Conservation (phyloP, 2,888 invertebrate genomes). For the Ligdia adustata region DNA sequence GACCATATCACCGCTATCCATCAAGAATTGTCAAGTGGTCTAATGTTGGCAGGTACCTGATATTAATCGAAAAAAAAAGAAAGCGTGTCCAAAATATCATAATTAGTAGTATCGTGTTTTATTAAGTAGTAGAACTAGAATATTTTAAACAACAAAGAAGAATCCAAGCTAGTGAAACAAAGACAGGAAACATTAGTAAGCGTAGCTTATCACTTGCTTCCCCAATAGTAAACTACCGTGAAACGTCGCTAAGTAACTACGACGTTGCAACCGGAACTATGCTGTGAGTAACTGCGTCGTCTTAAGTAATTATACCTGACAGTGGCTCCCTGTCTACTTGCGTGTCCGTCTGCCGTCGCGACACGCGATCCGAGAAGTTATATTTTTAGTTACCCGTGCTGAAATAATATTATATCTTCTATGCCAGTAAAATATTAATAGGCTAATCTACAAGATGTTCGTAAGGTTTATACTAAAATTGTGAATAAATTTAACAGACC, state of each 20-base stretch:
- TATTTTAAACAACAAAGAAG: no score
- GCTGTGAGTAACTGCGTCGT: not conserved
- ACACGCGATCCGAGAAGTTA: slow-evolving; percentile 61
- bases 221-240: not conserved
- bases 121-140: no score
- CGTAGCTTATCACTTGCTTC: not conserved
- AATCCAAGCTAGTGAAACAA: no score
- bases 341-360: slow-evolving; percentile 52
- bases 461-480: no score
- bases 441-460: slow-evolving; percentile 48
- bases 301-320: slow-evolving; percentile 14
- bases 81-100: no score
- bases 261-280: slow-evolving; percentile 2
- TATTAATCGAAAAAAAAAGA: no score
- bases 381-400: slow-evolving; percentile 52
- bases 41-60: no score
- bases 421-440: slow-evolving; percentile 53
- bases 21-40: no score
- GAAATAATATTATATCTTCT: slow-evolving; percentile 43
- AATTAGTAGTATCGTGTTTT: no score
- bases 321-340: slow-evolving; percentile 29
- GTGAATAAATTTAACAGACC: no score
- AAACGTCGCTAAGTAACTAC: not conserved
- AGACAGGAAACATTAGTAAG: no score
- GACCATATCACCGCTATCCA: no score